Conservation (phyloP, 2,113 vertebrate species). For the Odontesthes bonariensis region DNA sequence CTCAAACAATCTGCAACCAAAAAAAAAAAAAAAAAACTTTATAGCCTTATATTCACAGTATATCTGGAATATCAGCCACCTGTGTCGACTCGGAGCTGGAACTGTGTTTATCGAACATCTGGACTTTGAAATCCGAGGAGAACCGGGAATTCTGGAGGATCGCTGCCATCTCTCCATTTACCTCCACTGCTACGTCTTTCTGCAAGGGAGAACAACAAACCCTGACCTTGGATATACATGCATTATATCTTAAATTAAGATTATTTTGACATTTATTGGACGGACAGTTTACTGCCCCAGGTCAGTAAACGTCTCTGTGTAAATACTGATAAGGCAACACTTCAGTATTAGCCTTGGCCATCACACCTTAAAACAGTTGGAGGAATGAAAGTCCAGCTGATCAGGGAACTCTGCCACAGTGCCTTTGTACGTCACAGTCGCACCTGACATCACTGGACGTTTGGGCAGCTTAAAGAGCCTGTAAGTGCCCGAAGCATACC, state of each 20-base stretch:
- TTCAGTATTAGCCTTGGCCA: background rate
- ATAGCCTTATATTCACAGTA: no score
- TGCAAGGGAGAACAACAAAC: constrained; percentile 42
- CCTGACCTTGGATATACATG: background rate
- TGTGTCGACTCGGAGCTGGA: constrained; percentile 38
- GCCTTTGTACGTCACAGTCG: constrained; percentile 76
- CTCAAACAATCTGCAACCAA: background rate
- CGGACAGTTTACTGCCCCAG: background rate
- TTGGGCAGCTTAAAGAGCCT: constrained; percentile 79
- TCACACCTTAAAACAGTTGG: constrained; percentile 76
- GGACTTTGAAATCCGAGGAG: constrained; percentile 67
- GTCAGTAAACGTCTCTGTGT: background rate
- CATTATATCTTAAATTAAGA: background rate
- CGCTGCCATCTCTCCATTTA: constrained; percentile 70
- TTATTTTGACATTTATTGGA: background rate
- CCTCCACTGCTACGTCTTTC: constrained; percentile 65
- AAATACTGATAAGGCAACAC: background rate
- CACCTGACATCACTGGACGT: constrained; percentile 16
- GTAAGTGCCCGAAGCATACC: constrained; percentile 78
- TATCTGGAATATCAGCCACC: constrained; percentile 36
- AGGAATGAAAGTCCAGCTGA: constrained; percentile 75
- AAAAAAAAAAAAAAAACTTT: no score
- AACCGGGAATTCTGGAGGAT: constrained; percentile 76
- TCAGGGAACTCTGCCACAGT: constrained; percentile 70
- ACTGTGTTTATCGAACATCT: constrained; percentile 51